Base-by-base conservation (phyloP, 2,888 invertebrate genomes). In the Epirrhoe alternata region DNA sequence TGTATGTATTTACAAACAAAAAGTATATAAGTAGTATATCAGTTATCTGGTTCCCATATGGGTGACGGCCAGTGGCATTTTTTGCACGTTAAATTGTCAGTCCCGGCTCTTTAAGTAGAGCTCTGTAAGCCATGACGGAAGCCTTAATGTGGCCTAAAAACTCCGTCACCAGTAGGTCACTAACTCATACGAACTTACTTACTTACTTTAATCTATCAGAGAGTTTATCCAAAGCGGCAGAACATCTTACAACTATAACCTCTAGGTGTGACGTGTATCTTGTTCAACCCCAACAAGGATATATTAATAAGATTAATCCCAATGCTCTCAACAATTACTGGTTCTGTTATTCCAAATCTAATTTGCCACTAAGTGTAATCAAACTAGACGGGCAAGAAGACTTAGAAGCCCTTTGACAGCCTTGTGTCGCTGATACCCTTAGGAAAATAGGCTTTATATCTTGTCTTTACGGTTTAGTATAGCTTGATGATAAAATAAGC, bases 341-440 rank as follows among this genome's bases (percentile, higher is more conserved):
- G 56, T 51, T 42, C 53, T 54, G 61, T 70, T 71, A 74, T 70
- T 71, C 71, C 70, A 59, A 61, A 76, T 72, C 68, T 70, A 76
- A 76, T 76, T 74, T 70, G 50, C 63, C 69, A 64, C 69, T 66
- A 64, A 66, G 69, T 61, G 61, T 69, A 75, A 70, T 75, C 71
- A 72, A 65, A 60, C 51, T 64, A 53, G 51, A 61, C 50, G 10
- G 60, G 58, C 52, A 52, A 57, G 38, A 58, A 5, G 14, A 54
- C 61, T 55, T 57, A 30, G 16, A 16, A 24, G 17, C 24, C 47
- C 12, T 54, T 57, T 24, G 51, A 51, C 35, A 54, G n/a, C 16
- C 57, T 38, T 62, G 14, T 16, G 16, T 38, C 6, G 17, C 16
- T 47, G 38, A 2, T n/a, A 16, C 5, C 50, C 16, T 7, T 14